phyloP scores from a whole-genome alignment of 2,888 invertebrate species.

The Dolichomitus sp. region DNA sequence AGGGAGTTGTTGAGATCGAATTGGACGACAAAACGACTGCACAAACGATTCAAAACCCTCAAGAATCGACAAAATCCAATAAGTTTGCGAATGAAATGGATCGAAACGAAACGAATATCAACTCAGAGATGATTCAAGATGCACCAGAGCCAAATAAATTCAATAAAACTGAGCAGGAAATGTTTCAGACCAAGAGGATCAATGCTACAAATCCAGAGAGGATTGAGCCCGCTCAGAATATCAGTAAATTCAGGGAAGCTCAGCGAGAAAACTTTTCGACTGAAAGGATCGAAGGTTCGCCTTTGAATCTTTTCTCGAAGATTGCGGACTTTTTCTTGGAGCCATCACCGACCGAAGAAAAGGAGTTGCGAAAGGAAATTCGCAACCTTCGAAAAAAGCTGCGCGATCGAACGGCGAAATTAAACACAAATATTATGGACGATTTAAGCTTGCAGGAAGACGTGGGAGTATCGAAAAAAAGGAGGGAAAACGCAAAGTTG shows the following conservation, averaged over 20 bases:
- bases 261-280: not conserved
- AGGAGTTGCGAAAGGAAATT: not conserved
- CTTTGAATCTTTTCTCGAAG: not conserved
- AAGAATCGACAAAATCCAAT: not conserved
- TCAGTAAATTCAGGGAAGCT: not conserved
- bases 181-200: not conserved
- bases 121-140: not conserved
- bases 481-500: not conserved
- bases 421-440: not conserved
- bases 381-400: not conserved
- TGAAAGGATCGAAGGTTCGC: not conserved
- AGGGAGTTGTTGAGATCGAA: not conserved
- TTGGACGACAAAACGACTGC: not conserved
- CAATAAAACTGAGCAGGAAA: too few species aligned
- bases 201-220: not conserved
- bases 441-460: not conserved
- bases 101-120: not conserved
- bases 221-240: not conserved
- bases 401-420: slow-evolving; percentile 1
- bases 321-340: not conserved
- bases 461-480: not conserved
- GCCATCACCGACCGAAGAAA: not conserved
- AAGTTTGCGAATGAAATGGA: not conserved
- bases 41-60: not conserved
- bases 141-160: too few species aligned